Base-by-base conservation (phyloP, 2,888 invertebrate species). In the Diabrotica balteata region DNA sequence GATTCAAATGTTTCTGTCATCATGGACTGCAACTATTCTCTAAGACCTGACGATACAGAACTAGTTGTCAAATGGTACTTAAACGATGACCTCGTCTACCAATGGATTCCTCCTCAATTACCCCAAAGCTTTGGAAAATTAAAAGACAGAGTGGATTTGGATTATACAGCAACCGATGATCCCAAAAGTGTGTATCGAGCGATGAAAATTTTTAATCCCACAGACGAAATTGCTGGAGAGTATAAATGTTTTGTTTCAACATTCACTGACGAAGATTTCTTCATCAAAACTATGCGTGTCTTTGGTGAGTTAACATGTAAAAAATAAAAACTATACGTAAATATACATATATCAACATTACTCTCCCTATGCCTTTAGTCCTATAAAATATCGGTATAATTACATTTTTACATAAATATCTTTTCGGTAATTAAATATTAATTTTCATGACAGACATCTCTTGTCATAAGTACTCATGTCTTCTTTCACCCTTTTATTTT, bases 171-270 rank as follows among this genome's bases (percentile, higher is more conserved):
- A 0, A 90, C 91, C 0, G 85, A 87, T 65, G 90, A 92, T 79
- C 87, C 89, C 0, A 88, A 89, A 80, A 90, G 90, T 6, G 89
- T 89, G 79, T 89, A 92, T 79, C 85, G 93, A 64, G 92, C 93
- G 1, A 84, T 93, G 63, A 88, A 89, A 71, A 89, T 93, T 72
- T 81, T 87, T 6, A 87, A 89, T 70, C 92, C 91, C 0, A 89
- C 89, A 2, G 89, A 90, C 1, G 90, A 92, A 52, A 85, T 92
- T 53, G 89, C 90, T 0, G 93, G 93, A 0, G 90, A 90, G 77
- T 92, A 93, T 79, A 90, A 90, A 57, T 93, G 93, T 77, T 87
- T 88, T 44, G 90, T 93, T 5, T 90, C 91, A 11, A 89, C 91
- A 0, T 89, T 90, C 77, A 84, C 88, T 7, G 90, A 89, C 62